Base-by-base conservation (phyloP, 2,888 invertebrate genomes). In the Nematopogon swammerdamellus region DNA sequence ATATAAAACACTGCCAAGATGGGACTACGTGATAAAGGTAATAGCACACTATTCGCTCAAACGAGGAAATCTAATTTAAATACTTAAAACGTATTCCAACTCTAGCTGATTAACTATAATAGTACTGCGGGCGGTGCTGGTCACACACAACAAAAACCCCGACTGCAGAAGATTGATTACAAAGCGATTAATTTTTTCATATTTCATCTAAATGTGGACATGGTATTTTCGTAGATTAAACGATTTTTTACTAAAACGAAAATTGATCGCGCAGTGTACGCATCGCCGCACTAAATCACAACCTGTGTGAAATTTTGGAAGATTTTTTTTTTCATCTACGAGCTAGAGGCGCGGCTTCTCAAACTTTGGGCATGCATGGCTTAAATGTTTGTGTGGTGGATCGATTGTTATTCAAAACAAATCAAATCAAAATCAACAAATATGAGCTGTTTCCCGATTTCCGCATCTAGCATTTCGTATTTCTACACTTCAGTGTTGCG, bases 251-350 rank as follows among this genome's bases (percentile, higher is more conserved):
- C 57, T 57, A 59, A 55, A 44, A 49, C 29, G 51, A 59, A 62
- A 64, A 64, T 63, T 62, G 60, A 63, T 64, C 62, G 58, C 61
- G 60, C 45, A 30, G 45, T 16, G 45, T 49, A 49, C 63, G 62
- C 63, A 58, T 54, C 64, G 60, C 62, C 62, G 63, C 63, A 63
- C 65, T 67, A 69, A 73, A 72, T 70, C 69, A 71, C 64, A 59
- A 63, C 63, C 60, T 63, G 66, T 62, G 66, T 70, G 66, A 67
- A 68, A 65, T 69, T 65, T 68, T 67, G 61, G 59, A 36, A 36
- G 3, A 3, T 8, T 36, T 36, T 36, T 36, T 36, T 36, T 14
- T 14, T 36, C 36, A 36, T 36, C 36, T 25, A 25, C 36, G 36
- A 14, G 36, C 11, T 36, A 14, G 36, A 36, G 14, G 3, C 36